phyloP scores from a whole-genome alignment of 64 coral and sea anemone species.

The Pocillopora verrucosa region DNA sequence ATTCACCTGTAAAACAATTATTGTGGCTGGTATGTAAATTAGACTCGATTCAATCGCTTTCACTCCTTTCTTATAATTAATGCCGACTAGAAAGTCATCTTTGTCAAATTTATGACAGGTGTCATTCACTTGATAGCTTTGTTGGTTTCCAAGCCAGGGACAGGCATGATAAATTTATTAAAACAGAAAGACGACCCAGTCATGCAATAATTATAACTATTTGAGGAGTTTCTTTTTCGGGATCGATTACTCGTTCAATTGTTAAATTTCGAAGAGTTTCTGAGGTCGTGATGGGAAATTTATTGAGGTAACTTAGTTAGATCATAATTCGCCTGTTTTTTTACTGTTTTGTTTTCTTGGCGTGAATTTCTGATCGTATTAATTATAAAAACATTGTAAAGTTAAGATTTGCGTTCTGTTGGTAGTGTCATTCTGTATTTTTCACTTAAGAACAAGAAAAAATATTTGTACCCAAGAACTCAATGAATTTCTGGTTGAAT shows the following conservation, averaged over 20 bases:
- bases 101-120: conserved; percentile 9
- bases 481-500: not conserved
- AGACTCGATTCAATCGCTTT: not conserved
- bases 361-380: not conserved
- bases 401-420: not conserved
- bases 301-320: conserved; percentile 9
- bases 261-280: not conserved
- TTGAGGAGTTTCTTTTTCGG: not conserved
- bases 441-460: no score
- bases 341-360: not conserved
- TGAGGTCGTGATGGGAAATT: conserved; percentile 5
- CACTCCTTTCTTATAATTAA: not conserved
- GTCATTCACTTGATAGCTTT: not conserved
- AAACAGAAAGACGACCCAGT: not conserved
- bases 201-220: conserved; percentile 2
- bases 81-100: not conserved
- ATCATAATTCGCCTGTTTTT: not conserved
- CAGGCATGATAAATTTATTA: not conserved
- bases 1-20: no score
- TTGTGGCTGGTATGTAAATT: not conserved
- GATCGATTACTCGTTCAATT: not conserved
- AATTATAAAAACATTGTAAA: not conserved
- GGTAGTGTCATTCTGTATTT: not conserved
- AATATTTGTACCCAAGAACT: not conserved
- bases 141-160: not conserved